phyloP scores from a whole-genome alignment of 2,797 vertebrate species.

The Enteromius paludinosus region DNA sequence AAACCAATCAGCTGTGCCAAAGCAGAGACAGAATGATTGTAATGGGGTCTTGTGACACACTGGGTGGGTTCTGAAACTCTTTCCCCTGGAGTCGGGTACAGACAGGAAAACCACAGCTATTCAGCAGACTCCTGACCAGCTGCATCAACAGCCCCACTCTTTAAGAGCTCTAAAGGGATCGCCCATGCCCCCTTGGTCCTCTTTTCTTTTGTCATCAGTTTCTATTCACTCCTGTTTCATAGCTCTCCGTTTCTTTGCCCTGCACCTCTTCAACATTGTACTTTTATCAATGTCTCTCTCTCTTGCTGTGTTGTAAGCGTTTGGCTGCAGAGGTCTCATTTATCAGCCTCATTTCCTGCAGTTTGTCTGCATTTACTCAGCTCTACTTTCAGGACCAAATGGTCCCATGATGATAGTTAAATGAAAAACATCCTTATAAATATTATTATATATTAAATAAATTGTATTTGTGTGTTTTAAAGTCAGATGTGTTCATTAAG shows the following conservation, averaged over 20 bases:
- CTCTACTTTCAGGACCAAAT: neutral
- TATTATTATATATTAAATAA: neutral
- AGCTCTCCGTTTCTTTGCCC: constrained; percentile 21
- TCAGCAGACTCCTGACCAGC: constrained; percentile 39
- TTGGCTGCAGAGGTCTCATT: constrained; percentile 17
- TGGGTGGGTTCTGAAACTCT: constrained; percentile 32
- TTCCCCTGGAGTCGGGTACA: constrained; percentile 24
- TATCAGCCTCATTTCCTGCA: constrained; percentile 37
- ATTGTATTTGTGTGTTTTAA: neutral
- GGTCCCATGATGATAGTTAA: neutral
- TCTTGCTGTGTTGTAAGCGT: neutral
- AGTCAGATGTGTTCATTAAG: neutral
- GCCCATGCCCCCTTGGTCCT: neutral
- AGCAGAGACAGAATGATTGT: constrained; percentile 2
- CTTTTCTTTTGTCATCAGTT: neutral
- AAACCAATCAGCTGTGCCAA: neutral
- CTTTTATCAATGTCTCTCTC: constrained; percentile 15
- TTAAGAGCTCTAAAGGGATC: neutral
- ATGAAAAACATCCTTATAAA: neutral
- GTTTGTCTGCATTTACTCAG: neutral
- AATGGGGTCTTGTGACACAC: constrained; percentile 13
- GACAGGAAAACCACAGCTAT: constrained; percentile 59
- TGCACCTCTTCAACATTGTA: neutral
- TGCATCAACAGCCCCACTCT: constrained; percentile 35
- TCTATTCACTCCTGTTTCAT: constrained; percentile 14